Evolutionary conservation across 2,888 invertebrate species (phyloP), one percentile per base, ranked within the genome.

Genomic region (Yponomeuta malinellus): DNA sequence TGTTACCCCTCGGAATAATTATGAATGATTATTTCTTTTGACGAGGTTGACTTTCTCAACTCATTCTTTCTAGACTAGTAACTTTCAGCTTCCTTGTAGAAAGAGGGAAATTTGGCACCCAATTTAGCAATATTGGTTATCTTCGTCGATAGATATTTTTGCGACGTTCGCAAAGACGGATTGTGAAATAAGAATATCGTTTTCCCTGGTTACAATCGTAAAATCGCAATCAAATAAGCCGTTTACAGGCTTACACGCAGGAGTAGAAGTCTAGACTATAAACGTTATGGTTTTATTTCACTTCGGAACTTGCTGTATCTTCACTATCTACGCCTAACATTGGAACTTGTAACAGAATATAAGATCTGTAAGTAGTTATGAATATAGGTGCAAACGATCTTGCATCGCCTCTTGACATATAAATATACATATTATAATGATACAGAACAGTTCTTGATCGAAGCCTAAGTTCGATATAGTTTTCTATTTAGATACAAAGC

Each of bases 261-360:
- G 15, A 15, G 5, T 59, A 15, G 52, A 59, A 59, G 52, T 59
- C 52, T 59, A 59, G 52, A 59, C 52, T 15, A 59, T 59, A 59
- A 59, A 37, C 15, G 67, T 67, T 67, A 67, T 67, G 67, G 67
- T 67, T 67, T 67, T 67, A 67, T 67, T 67, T 43, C 37, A 37
- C 37, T 67, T 67, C n/a, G 33, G 0, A 67, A 67, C 65, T 59
- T 43, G 43, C 43, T 43, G 43, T 43, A 8, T 43, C 8, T 43
- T 8, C 4, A 43, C 23, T 29, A 8, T 5, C 64, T 64, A 64
- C 64, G 5, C 52, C 12, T 59, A 15, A 12, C 15, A 15, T 59
- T 59, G 52, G 15, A 15, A 59, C 12, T 59, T 59, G 6, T 5
- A 9, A 59, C 52, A 59, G 2, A 59, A 10, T 12, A 2, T 15